Evolutionary conservation across 2,797 vertebrate genomes (phyloP).

Genomic region (Luscinia luscinia): DNA sequence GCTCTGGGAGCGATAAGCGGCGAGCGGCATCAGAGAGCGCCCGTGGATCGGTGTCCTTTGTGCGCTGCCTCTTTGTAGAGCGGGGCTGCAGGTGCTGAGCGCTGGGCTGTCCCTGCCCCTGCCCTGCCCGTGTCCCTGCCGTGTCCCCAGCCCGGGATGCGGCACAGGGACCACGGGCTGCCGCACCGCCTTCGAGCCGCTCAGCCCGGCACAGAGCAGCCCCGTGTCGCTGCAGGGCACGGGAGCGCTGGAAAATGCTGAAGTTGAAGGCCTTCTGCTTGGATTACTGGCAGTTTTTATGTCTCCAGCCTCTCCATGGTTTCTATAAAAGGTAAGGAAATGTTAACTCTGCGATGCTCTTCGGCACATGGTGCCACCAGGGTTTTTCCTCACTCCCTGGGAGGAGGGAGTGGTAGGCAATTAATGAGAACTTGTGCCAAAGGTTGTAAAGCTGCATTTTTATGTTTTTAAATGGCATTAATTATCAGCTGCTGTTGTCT

Average conservation of each 20-base stretch:
- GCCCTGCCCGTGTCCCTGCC: background rate
- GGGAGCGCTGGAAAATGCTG: conserved; percentile 82
- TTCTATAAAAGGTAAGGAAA: conserved; percentile 92
- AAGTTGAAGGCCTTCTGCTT: conserved; percentile 96
- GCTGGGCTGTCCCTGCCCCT: background rate
- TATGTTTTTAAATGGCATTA: background rate
- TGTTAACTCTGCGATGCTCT: conserved; percentile 13
- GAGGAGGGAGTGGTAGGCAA: conserved; percentile 49
- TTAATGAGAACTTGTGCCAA: conserved; percentile 53
- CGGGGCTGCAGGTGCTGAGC: background rate
- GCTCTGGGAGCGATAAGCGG: background rate
- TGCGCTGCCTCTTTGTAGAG: conserved; percentile 70
- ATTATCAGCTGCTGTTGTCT: background rate
- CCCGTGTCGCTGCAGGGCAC: background rate
- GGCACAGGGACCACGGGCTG: background rate
- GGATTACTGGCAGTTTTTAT: conserved; percentile 98
- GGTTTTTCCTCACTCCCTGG: background rate
- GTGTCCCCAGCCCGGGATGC: background rate
- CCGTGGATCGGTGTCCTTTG: conserved; percentile 66
- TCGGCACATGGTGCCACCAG: conserved; percentile 1
- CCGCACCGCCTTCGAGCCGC: background rate
- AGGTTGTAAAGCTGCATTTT: conserved; percentile 7
- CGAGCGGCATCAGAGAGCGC: conserved; percentile 6
- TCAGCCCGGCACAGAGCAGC: background rate
- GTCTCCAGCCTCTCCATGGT: conserved; percentile 91